Conservation (phyloP, 2,888 invertebrate genomes). For the Rhamphomyia laevipes region DNA sequence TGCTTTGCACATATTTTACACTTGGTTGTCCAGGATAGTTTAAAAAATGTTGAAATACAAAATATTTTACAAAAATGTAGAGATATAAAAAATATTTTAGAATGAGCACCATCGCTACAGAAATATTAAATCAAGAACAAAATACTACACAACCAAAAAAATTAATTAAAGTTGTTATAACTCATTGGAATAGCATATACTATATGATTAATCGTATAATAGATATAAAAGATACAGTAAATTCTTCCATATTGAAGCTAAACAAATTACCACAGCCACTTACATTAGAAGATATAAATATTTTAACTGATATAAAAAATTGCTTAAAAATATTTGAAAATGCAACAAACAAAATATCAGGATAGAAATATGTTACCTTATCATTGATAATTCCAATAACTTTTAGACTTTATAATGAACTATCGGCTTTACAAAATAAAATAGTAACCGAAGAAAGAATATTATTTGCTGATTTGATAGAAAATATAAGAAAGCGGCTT, state of each 20-base stretch:
- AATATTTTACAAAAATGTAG: background rate
- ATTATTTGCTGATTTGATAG: no score
- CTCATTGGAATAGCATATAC: no score
- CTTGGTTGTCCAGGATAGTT: background rate
- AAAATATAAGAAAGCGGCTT: no score
- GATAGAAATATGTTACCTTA: no score
- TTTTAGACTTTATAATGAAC: no score
- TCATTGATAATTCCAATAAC: no score
- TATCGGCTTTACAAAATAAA: no score
- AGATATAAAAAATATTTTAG: background rate
- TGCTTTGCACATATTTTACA: no score
- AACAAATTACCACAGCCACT: background rate
- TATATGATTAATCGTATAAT: no score
- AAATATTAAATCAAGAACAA: background rate
- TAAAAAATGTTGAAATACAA: background rate
- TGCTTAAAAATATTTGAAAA: background rate
- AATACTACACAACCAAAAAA: background rate
- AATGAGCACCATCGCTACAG: background rate
- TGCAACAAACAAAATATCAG: no score
- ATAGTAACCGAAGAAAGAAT: no score
- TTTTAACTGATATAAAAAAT: background rate
- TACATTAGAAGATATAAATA: background rate
- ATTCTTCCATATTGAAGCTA: background rate
- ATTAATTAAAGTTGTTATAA: no score
- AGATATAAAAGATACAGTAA: background rate